phyloP scores from a whole-genome alignment of 2,888 invertebrate species.

The Callyntrura guangdongensis region DNA sequence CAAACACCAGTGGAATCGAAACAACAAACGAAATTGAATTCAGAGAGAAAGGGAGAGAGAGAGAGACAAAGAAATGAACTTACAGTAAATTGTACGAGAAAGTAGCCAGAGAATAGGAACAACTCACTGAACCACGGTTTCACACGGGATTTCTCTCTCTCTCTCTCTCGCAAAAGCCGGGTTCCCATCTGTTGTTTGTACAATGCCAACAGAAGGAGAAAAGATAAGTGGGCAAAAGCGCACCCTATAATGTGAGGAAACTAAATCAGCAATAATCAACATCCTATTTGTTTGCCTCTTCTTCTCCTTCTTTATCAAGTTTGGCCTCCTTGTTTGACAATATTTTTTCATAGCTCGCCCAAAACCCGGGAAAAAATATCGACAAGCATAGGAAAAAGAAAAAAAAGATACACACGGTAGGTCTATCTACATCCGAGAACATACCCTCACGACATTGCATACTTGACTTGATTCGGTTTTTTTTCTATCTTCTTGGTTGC shows the following conservation, averaged over 20 bases:
- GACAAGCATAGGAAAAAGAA: background rate
- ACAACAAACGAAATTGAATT: background rate
- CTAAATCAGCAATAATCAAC: conserved; percentile 55
- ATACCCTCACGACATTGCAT: background rate
- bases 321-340: background rate
- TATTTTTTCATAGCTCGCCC: background rate
- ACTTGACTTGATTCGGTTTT: conserved; percentile 38
- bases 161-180: background rate
- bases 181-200: conserved; percentile 20
- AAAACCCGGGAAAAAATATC: background rate
- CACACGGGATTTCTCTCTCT: conserved; percentile 2
- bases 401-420: background rate
- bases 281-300: conserved; percentile 29
- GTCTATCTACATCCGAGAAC: background rate
- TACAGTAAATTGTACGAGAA: background rate
- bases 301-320: background rate
- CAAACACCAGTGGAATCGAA: too few relatives aligned
- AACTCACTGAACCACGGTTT: background rate
- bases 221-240: background rate
- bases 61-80: background rate
- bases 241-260: background rate
- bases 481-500: background rate
- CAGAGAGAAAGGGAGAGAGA: background rate
- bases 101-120: conserved; percentile 14
- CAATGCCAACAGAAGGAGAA: conserved; percentile 1